These are phyloP conservation scores for Trichopoda pennipes DNA, from an alignment of 2,888 invertebrate species.

Conservation along the genomic window DNA sequence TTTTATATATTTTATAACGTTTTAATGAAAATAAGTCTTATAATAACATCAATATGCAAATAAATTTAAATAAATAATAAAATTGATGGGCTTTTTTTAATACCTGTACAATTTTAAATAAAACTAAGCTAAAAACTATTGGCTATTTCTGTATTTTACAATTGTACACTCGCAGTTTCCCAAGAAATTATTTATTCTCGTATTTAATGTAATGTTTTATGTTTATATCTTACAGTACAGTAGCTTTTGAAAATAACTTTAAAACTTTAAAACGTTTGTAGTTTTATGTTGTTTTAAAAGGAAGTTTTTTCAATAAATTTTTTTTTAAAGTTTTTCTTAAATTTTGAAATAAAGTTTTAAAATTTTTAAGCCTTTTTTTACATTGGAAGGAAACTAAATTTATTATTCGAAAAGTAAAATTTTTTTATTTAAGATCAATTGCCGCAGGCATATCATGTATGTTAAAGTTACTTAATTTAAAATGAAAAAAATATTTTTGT, in stretches of 20 bases:
- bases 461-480: slow-evolving; percentile 7
- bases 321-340: neutral
- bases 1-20: no score
- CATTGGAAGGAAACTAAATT: no score
- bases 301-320: slow-evolving; percentile 26
- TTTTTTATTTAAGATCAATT: slow-evolving; percentile 20
- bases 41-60: no score
- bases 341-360: slow-evolving; percentile 38
- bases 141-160: no score
- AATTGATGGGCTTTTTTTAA: no score
- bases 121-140: no score
- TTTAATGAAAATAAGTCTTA: no score
- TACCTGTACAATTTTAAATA: no score
- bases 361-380: slow-evolving; percentile 23
- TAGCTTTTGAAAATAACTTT: slow-evolving; percentile 54
- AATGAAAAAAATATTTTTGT: neutral
- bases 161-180: no score
- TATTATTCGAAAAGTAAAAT: no score
- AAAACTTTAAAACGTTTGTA: slow-evolving; percentile 33
- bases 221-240: slow-evolving; percentile 56
- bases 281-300: slow-evolving; percentile 36
- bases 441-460: slow-evolving; percentile 21
- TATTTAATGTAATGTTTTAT: slow-evolving; percentile 11
- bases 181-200: neutral
- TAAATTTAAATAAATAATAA: no score